A percentile compares a stretch with the other conserved stretches of the same genome.
phyloP scores from a whole-genome alignment of 2,797 vertebrate species.

The Anguilla anguilla region DNA sequence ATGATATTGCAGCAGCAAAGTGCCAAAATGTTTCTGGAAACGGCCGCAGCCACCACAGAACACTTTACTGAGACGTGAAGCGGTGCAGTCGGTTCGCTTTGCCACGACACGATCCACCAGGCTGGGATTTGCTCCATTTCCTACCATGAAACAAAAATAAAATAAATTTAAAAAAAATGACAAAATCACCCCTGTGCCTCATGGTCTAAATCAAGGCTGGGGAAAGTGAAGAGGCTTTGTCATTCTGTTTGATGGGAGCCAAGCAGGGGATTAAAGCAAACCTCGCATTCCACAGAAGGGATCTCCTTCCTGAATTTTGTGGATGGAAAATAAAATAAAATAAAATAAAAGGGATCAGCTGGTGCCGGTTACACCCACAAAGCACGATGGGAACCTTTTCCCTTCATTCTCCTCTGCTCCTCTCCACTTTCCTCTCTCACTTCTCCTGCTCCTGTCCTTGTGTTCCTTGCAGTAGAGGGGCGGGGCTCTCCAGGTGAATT shows the following conservation, averaged over 20 bases:
- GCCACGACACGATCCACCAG: conserved; percentile 59
- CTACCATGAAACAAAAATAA: conserved; percentile 44
- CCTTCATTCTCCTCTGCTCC: background rate
- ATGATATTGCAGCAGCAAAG: conserved; percentile 52
- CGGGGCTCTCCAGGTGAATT: conserved; percentile 37
- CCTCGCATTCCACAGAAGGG: conserved; percentile 44
- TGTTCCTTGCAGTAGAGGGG: background rate
- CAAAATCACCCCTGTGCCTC: conserved; percentile 37
- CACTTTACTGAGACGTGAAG: conserved; percentile 52
- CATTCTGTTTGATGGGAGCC: conserved; percentile 52
- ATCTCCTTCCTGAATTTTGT: conserved; percentile 6
- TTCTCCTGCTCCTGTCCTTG: too few relatives aligned
- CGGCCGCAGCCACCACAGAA: conserved; percentile 50
- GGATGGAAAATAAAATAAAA: too few relatives aligned
- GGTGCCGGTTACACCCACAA: background rate
- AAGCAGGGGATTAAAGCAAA: conserved; percentile 53
- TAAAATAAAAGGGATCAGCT: conserved; percentile 3
- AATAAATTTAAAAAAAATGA: background rate
- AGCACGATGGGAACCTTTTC: conserved; percentile 12
- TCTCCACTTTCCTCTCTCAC: background rate
- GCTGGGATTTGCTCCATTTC: conserved; percentile 56
- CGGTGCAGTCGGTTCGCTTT: conserved; percentile 56
- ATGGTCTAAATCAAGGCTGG: conserved; percentile 60
- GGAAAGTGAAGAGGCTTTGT: conserved; percentile 57
- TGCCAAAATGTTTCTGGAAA: conserved; percentile 54